Conservation (phyloP, 2,888 invertebrate genomes). For the Strigamia transsilvanica region DNA sequence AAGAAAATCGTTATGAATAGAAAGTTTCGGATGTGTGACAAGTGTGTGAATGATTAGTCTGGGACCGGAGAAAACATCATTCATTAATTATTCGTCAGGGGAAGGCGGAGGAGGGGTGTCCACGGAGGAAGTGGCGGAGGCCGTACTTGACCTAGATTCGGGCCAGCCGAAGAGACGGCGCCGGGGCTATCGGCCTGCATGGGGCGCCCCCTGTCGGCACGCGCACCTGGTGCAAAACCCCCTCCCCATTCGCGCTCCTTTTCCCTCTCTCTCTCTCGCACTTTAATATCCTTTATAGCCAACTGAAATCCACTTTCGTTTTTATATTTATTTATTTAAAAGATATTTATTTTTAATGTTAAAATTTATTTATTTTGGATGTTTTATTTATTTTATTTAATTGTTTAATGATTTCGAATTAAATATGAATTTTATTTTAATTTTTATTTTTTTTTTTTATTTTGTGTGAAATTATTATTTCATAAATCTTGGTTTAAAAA, state of each 20-base stretch:
- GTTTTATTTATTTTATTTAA: no score
- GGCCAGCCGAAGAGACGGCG: constrained; percentile 30
- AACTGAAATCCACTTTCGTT: background rate
- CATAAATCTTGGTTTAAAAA: background rate
- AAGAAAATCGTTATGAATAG: background rate
- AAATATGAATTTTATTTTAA: background rate
- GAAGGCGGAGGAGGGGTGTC: constrained; percentile 22
- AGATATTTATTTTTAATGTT: background rate
- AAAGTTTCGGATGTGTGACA: background rate
- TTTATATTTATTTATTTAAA: background rate
- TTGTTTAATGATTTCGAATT: no score
- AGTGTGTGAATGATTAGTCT: constrained; percentile 35
- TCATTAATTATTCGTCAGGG: constrained; percentile 18
- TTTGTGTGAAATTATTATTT: background rate
- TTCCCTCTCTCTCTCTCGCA: background rate
- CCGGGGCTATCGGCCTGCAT: constrained; percentile 38
- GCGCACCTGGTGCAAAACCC: constrained; percentile 26
- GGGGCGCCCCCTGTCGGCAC: constrained; percentile 38
- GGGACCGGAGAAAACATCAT: constrained; percentile 6
- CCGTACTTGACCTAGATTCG: constrained; percentile 31
- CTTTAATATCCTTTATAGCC: background rate
- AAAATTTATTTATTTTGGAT: no score
- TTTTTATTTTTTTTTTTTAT: background rate
- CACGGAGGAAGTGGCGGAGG: constrained; percentile 27
- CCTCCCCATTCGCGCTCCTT: background rate